phyloP scores from a whole-genome alignment of 2,888 invertebrate species.

The Dryococelus australis region DNA sequence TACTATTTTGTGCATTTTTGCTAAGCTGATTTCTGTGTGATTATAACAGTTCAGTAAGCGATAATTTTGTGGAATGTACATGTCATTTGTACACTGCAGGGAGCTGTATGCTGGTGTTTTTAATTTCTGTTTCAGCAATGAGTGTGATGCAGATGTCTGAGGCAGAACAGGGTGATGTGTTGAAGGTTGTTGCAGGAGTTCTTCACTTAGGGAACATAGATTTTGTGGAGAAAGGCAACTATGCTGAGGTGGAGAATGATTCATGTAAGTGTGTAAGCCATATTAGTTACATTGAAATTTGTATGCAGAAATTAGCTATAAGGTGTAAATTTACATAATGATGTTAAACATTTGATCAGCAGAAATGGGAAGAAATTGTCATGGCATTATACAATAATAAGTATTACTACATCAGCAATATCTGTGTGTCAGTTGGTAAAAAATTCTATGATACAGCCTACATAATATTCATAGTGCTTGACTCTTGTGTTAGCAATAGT shows the following conservation, averaged over 20 bases:
- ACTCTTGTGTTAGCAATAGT: too few species aligned
- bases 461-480: too few species aligned
- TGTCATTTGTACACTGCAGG: not conserved
- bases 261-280: slow-evolving; percentile 60
- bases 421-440: too few species aligned
- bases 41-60: too few species aligned
- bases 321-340: too few species aligned
- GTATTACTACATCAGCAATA: too few species aligned
- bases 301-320: not conserved
- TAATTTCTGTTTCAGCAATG: slow-evolving; percentile 60
- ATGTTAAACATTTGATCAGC: too few species aligned
- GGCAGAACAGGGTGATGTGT: slow-evolving; percentile 62
- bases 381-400: not conserved
- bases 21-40: too few species aligned
- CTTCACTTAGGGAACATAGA: slow-evolving; percentile 70
- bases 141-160: slow-evolving; percentile 67
- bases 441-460: too few species aligned
- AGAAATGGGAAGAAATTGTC: not conserved
- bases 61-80: too few species aligned
- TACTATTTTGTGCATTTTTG: not conserved
- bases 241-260: slow-evolving; percentile 64
- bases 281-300: not conserved
- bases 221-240: slow-evolving; percentile 65
- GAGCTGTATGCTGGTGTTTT: not conserved
- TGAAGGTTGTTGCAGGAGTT: slow-evolving; percentile 66